Conservation (phyloP, 2,888 invertebrate species). For the Epinotia bilunana region DNA sequence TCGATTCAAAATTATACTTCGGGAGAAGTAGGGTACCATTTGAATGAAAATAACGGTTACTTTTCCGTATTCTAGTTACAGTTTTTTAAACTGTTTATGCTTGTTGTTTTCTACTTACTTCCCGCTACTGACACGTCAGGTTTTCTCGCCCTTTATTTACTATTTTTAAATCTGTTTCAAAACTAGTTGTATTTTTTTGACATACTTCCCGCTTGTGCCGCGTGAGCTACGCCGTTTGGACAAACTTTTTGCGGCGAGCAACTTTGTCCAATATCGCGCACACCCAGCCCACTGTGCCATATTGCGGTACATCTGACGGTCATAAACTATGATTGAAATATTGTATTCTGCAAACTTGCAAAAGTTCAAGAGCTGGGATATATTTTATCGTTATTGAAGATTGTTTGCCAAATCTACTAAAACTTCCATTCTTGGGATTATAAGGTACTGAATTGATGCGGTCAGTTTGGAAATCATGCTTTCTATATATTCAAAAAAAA, state of each 20-base stretch:
- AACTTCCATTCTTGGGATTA: not conserved
- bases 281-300: slow-evolving; percentile 21
- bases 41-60: too few species aligned
- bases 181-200: slow-evolving; percentile 25
- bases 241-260: slow-evolving; percentile 22
- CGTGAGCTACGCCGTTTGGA: slow-evolving; percentile 10
- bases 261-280: slow-evolving; percentile 41
- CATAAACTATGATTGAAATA: slow-evolving; percentile 43
- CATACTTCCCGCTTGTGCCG: slow-evolving; percentile 21
- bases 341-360: slow-evolving; percentile 20
- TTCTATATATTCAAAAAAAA: too few species aligned
- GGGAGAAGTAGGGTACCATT: too few species aligned
- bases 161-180: slow-evolving; percentile 4
- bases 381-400: slow-evolving; percentile 12
- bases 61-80: too few species aligned
- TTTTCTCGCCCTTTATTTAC: not conserved
- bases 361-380: not conserved
- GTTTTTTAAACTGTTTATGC: too few species aligned
- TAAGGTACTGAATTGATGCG: too few species aligned
- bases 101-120: not conserved
- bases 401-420: not conserved
- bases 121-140: not conserved
- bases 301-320: slow-evolving; percentile 26
- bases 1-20: too few species aligned
- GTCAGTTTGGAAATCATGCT: too few species aligned